These are phyloP conservation scores for Gandaritis pyraliata DNA, from an alignment of 2,888 invertebrate species.

Conservation along the genomic window DNA sequence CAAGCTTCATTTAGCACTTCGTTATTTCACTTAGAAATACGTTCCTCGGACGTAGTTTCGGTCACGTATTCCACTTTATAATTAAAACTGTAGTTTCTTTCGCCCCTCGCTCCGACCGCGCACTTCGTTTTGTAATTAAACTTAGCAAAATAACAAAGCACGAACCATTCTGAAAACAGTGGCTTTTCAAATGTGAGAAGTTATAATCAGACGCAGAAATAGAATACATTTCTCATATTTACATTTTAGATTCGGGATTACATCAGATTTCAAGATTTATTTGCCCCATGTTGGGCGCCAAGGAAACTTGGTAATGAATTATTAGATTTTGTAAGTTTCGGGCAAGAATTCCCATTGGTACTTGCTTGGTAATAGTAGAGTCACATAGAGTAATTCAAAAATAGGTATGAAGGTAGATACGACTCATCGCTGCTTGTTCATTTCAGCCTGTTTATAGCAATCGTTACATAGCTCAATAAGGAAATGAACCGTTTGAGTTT, in stretches of 20 bases:
- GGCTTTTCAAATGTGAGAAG: slow-evolving; percentile 21
- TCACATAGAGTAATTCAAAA: too few relatives aligned
- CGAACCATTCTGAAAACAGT: slow-evolving; percentile 9
- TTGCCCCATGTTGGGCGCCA: slow-evolving; percentile 13
- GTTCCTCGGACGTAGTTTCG: slow-evolving; percentile 24
- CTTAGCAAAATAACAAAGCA: slow-evolving; percentile 29
- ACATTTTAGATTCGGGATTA: background rate
- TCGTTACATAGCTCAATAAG: slow-evolving; percentile 39
- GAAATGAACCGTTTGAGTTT: slow-evolving; percentile 47
- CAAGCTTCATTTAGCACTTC: slow-evolving; percentile 9
- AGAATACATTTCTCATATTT: background rate
- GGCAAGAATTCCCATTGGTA: too few relatives aligned
- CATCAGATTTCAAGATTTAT: too few relatives aligned
- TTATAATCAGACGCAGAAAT: slow-evolving; percentile 14
- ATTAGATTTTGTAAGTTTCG: too few relatives aligned
- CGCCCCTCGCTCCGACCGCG: slow-evolving; percentile 7
- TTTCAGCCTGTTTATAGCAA: slow-evolving; percentile 46
- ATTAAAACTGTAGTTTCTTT: slow-evolving; percentile 36
- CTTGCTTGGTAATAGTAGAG: too few relatives aligned
- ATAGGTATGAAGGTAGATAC: background rate
- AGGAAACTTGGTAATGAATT: too few relatives aligned
- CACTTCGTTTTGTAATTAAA: slow-evolving; percentile 27
- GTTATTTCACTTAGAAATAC: slow-evolving; percentile 26
- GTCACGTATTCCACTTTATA: slow-evolving; percentile 39
- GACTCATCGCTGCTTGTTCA: slow-evolving; percentile 27